Base-by-base conservation (phyloP, 2,113 vertebrate genomes). In the Onychostoma macrolepis region DNA sequence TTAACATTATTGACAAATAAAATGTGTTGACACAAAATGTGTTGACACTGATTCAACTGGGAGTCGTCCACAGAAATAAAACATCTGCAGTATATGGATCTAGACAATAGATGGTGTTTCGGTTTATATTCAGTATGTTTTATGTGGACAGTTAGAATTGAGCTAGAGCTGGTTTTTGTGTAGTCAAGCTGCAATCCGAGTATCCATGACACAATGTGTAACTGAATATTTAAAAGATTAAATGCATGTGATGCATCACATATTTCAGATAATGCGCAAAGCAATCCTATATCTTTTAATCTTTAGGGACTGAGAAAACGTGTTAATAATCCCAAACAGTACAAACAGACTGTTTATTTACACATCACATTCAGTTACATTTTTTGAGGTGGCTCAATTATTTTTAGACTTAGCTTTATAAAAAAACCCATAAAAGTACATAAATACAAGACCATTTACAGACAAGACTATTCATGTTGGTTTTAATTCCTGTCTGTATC, bases 361-460 rank as follows among this genome's bases (percentile, higher is more conserved):
- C 63, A 50, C 63, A 48, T 67, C 61, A 82, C 61, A 45, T 41
- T 43, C 19, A 58, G 30, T 58, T 58, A 79, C 12, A 80, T 80
- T 82, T 82, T 82, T 67, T 76, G 0, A 28, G n/a, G 45, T 77
- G 43, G n/a, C n/a, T 30, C 36, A 1, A 13, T n/a, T n/a, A 48
- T 19, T 50, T 77, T 41, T 72, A 28, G 38, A 65, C 24, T n/a
- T n/a, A 3, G 0, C 0, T 30, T 48, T 43, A 24, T 71, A 50
- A 50, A 83, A 69, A 81, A 67, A 24, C 50, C 21, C 9, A 79
- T 24, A 53, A 21, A 82, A 69, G 80, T 69, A 50, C 26, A 69
- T 83, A 50, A 83, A 83, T 81, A 36, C 65, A 82, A 43, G 63
- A n/a, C 48, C 50, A 83, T 83, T 69, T 71, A 71, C 81, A 83